Evolutionary conservation across 2,113 vertebrate species (phyloP).

Genomic region (Trochalopteron elliotii): DNA sequence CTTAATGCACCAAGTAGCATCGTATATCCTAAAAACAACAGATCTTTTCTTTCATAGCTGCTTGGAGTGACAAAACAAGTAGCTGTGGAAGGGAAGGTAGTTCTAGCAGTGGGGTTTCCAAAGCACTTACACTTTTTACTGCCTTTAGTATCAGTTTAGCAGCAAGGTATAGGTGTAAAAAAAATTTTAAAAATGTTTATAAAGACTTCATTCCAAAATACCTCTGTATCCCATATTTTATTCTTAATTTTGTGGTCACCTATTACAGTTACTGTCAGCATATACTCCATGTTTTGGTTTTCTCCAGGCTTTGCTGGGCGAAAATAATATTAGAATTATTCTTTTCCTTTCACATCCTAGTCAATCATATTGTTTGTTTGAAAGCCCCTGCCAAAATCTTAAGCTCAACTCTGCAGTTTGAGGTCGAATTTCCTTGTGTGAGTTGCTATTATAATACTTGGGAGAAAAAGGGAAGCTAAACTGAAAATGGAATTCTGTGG

Average conservation of each 20-base stretch:
- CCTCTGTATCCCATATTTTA: not conserved
- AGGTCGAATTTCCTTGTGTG: not conserved
- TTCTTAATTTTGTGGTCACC: not conserved
- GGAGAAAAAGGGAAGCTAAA: not conserved
- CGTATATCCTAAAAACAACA: not conserved
- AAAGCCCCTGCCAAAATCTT: not conserved
- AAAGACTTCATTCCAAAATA: not conserved
- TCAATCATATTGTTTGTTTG: not conserved
- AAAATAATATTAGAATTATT: not conserved
- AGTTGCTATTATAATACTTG: rapidly evolving
- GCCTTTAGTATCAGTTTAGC: not conserved
- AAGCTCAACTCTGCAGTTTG: not conserved
- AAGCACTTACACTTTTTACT: not conserved
- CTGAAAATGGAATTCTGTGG: not conserved
- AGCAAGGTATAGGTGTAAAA: not conserved
- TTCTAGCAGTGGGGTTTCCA: not conserved
- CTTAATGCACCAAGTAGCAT: not conserved
- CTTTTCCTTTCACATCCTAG: not conserved
- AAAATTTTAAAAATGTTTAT: not conserved
- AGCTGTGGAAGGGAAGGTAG: not conserved
- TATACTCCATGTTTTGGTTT: not conserved
- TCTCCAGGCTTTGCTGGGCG: not conserved
- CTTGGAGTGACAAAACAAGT: not conserved
- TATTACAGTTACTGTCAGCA: not conserved
- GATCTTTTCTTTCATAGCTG: not conserved